Conservation (phyloP, 2,113 vertebrate species). For the Cyrtonyx montezumae region DNA sequence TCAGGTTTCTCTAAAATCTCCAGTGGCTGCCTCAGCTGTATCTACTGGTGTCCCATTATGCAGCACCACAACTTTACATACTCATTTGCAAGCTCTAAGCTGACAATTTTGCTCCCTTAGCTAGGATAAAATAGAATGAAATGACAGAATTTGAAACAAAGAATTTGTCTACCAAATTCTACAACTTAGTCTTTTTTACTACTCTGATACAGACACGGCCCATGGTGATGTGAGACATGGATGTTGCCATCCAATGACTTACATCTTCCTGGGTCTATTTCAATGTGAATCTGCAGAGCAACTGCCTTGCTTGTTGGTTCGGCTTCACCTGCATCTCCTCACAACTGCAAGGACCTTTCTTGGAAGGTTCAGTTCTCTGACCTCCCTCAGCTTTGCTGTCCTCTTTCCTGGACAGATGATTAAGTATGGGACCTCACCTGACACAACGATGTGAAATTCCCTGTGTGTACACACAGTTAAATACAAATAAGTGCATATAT, state of each 20-base stretch:
- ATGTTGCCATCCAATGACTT: neutral
- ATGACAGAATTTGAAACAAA: neutral
- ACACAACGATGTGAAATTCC: neutral
- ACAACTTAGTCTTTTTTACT: neutral
- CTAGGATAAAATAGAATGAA: neutral
- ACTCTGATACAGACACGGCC: rapidly evolving
- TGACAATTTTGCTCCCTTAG: neutral
- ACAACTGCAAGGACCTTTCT: neutral
- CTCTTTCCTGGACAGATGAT: neutral
- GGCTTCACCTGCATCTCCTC: rapidly evolving
- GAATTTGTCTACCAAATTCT: neutral
- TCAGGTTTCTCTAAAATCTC: neutral
- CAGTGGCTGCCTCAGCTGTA: neutral
- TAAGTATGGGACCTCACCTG: neutral
- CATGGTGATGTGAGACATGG: neutral
- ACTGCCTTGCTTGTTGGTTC: rapidly evolving
- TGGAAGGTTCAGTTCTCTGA: rapidly evolving
- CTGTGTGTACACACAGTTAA: neutral
- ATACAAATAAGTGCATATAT: rapidly evolving
- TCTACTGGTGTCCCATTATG: rapidly evolving
- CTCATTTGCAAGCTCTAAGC: neutral
- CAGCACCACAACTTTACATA: neutral
- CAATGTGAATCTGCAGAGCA: neutral
- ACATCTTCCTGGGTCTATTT: neutral
- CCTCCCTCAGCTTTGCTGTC: neutral